A percentile compares a stretch with the other conserved stretches of the same genome.
Conservation (phyloP, 2,113 vertebrate species). For the Sylvilagus bachmani region DNA sequence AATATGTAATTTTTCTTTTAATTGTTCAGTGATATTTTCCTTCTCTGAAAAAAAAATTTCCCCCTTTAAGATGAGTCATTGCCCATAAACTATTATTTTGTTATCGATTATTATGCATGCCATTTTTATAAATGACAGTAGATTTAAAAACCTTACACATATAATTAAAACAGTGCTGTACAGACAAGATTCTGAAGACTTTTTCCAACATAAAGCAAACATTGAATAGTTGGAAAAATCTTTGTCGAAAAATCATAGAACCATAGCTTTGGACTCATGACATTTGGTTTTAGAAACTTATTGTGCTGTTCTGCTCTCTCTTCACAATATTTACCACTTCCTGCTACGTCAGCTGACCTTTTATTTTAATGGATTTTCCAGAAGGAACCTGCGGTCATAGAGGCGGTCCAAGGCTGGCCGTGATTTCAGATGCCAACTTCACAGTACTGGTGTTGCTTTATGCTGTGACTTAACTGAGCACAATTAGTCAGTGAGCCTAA, state of each 20-base stretch:
- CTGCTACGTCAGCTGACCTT: constrained; percentile 49
- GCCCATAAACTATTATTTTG: constrained; percentile 11
- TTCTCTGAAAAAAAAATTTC: constrained; percentile 14
- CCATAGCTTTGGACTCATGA: background rate
- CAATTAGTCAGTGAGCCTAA: constrained; percentile 12
- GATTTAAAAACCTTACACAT: background rate
- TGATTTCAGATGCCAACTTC: constrained; percentile 21
- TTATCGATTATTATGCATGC: background rate
- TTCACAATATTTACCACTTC: constrained; percentile 22
- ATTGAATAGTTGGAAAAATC: constrained; percentile 2
- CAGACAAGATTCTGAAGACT: constrained; percentile 40
- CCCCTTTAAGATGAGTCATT: background rate
- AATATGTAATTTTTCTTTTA: background rate
- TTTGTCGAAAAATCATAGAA: constrained; percentile 22
- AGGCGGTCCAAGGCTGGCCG: background rate
- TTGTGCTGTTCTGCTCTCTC: constrained; percentile 47
- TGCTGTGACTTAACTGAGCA: constrained; percentile 55
- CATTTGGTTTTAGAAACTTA: constrained; percentile 20
- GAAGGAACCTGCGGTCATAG: background rate
- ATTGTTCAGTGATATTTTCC: constrained; percentile 15
- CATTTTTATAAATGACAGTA: background rate
- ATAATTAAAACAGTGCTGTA: constrained; percentile 43
- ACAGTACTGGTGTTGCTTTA: background rate
- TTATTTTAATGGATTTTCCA: constrained; percentile 62
- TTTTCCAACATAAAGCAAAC: constrained; percentile 41